Percentiles rank a stretch among this genome's conserved stretches.
Conservation (phyloP, 2,797 vertebrate species). For the Synaphobranchus kaupii region DNA sequence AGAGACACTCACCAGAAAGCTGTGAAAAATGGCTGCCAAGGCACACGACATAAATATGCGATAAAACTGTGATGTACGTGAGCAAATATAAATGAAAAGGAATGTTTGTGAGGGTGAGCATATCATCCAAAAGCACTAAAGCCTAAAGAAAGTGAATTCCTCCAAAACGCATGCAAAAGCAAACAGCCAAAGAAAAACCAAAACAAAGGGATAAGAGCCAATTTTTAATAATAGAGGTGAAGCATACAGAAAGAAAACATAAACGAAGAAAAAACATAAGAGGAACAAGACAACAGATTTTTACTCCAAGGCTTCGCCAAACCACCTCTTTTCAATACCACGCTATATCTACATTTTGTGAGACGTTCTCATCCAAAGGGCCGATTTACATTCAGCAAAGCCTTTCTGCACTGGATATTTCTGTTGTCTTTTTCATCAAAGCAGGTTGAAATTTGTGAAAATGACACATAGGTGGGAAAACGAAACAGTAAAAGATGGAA, state of each 20-base stretch:
- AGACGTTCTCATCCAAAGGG: not conserved
- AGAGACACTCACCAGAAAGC: not conserved
- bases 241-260: conserved; percentile 80
- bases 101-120: conserved; percentile 33
- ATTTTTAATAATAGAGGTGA: conserved; percentile 87
- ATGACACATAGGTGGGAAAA: not conserved
- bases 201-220: conserved; percentile 74
- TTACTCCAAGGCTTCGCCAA: conserved; percentile 48
- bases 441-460: conserved; percentile 12
- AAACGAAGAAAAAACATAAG: conserved; percentile 65
- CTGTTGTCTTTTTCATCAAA: conserved; percentile 22
- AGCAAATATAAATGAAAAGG: not conserved
- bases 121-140: conserved; percentile 12
- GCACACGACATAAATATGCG: not conserved
- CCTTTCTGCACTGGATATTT: not conserved
- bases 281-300: conserved; percentile 65
- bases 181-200: conserved; percentile 63
- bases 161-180: conserved; percentile 55
- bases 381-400: not conserved
- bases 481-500: conserved; percentile 5
- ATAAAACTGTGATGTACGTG: not conserved
- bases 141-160: conserved; percentile 40
- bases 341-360: not conserved
- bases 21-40: not conserved
- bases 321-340: conserved; percentile 23